phyloP scores from a whole-genome alignment of 2,113 vertebrate species.

The Tachysurus vachellii region DNA sequence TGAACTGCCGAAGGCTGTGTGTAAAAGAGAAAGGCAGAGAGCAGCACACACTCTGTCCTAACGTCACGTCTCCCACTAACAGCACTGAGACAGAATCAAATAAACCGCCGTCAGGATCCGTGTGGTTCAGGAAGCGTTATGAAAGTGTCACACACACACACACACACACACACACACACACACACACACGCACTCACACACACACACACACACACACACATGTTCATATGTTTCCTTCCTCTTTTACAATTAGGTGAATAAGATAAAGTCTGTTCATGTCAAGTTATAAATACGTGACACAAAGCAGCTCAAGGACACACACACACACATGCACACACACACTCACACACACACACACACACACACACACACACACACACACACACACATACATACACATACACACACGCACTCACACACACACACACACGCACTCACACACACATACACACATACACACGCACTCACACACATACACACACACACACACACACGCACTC shows the following conservation, averaged over 20 bases:
- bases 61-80: not conserved
- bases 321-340: conserved; percentile 1
- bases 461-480: no score
- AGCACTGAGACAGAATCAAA: not conserved
- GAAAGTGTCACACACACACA: no score
- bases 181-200: no score
- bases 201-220: not conserved
- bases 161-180: no score
- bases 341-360: not conserved
- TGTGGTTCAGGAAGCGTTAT: not conserved
- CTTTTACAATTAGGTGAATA: conserved; percentile 27
- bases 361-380: no score
- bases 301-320: conserved; percentile 22
- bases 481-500: conserved; percentile 5
- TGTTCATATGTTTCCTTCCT: conserved; percentile 33
- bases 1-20: not conserved
- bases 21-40: not conserved
- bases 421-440: conserved; percentile 6
- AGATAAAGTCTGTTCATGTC: conserved; percentile 26
- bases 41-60: not conserved
- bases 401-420: not conserved
- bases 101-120: not conserved
- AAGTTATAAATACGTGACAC: conserved; percentile 15
- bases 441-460: not conserved
- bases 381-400: not conserved